A percentile compares a stretch with the other conserved stretches of the same genome.
phyloP scores from a whole-genome alignment of 2,113 vertebrate species.

The Elgaria multicarinata region DNA sequence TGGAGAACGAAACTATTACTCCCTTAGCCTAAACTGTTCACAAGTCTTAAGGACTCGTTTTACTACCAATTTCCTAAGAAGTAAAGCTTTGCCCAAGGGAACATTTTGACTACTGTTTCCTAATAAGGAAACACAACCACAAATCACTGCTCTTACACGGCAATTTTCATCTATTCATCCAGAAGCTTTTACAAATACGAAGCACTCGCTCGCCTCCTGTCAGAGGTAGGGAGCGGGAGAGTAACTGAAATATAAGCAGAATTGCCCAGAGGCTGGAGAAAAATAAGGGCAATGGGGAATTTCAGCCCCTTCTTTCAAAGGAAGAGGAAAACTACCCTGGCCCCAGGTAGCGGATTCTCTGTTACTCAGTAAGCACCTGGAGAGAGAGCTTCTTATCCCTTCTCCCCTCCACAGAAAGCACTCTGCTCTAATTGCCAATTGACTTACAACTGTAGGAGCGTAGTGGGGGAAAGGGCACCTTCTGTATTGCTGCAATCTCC shows the following conservation, averaged over 20 bases:
- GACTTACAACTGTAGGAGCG: background rate
- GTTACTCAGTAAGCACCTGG: background rate
- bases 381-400: background rate
- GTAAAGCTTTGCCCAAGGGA: background rate
- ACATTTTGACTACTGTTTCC: background rate
- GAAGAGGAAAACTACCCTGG: background rate
- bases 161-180: background rate
- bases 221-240: too few species aligned
- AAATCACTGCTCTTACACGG: background rate
- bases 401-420: background rate
- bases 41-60: background rate
- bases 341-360: background rate
- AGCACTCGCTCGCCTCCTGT: background rate
- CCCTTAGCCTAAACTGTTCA: accelerated
- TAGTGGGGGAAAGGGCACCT: background rate
- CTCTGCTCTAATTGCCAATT: background rate
- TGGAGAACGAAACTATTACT: accelerated
- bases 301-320: background rate
- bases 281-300: too few species aligned
- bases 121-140: constrained; percentile 10
- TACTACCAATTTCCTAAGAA: background rate
- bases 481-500: background rate
- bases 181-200: background rate
- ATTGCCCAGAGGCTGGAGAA: too few species aligned
- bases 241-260: too few species aligned